Conservation (phyloP, 2,888 invertebrate genomes). For the Endomychus coccineus region DNA sequence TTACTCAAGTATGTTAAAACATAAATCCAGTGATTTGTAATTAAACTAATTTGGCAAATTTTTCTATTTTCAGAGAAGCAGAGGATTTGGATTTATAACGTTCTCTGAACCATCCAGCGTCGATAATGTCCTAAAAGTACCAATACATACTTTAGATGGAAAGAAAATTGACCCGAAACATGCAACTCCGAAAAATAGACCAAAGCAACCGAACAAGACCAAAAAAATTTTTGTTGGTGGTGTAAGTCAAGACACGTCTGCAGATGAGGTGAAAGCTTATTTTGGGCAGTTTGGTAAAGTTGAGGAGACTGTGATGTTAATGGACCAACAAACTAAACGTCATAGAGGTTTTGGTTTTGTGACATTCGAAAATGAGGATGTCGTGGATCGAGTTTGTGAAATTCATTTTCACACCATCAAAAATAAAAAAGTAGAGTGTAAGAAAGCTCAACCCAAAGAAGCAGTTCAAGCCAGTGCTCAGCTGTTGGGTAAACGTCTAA, state of each 20-base stretch:
- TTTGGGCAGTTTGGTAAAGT: slow-evolving; percentile 86
- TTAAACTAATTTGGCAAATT: not conserved
- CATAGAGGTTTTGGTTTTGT: slow-evolving; percentile 89
- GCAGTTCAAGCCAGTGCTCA: slow-evolving; percentile 70
- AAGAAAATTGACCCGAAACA: slow-evolving; percentile 93
- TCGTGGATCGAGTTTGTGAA: slow-evolving; percentile 87
- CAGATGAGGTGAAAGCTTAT: slow-evolving; percentile 84
- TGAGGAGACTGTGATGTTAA: slow-evolving; percentile 87
- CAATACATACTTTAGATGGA: slow-evolving; percentile 84
- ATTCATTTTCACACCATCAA: slow-evolving; percentile 90
- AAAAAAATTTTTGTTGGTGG: slow-evolving; percentile 85
- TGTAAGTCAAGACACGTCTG: slow-evolving; percentile 85
- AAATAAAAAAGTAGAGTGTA: slow-evolving; percentile 86
- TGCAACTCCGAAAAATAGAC: slow-evolving; percentile 85
- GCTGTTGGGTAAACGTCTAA: slow-evolving; percentile 60
- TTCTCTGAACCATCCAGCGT: slow-evolving; percentile 87
- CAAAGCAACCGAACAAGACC: slow-evolving; percentile 78
- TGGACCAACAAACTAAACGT: slow-evolving; percentile 89
- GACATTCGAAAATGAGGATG: slow-evolving; percentile 85
- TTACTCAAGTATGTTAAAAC: slow-evolving; percentile 91
- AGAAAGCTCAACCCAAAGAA: slow-evolving; percentile 87
- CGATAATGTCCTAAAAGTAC: slow-evolving; percentile 84
- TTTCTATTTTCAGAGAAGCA: slow-evolving; percentile 68
- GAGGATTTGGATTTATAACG: slow-evolving; percentile 91
- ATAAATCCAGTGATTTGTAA: not conserved